phyloP scores from a whole-genome alignment of 2,888 invertebrate species.

The Leptinotarsa tumamoca region DNA sequence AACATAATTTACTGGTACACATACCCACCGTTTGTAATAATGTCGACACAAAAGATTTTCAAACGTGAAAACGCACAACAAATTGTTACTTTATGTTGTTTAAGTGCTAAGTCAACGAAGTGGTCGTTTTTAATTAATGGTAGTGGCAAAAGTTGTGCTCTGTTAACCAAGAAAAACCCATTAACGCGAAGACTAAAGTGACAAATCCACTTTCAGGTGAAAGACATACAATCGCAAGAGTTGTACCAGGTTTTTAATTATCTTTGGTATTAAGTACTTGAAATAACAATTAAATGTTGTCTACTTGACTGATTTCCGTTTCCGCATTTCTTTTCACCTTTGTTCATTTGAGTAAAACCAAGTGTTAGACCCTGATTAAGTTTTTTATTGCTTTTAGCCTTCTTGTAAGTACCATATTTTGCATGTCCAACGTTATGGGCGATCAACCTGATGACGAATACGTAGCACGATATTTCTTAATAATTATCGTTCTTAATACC shows the following conservation, averaged over 20 bases:
- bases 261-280: constrained; percentile 33
- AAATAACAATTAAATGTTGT: constrained; percentile 45
- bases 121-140: constrained; percentile 39
- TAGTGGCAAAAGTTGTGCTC: constrained; percentile 40
- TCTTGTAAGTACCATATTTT: background rate
- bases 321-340: constrained; percentile 50
- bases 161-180: constrained; percentile 48
- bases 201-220: constrained; percentile 49
- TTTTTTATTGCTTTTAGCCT: constrained; percentile 10
- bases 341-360: constrained; percentile 33
- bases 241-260: constrained; percentile 24
- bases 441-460: constrained; percentile 4
- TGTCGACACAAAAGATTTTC: constrained; percentile 1
- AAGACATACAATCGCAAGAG: constrained; percentile 27
- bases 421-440: background rate
- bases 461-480: background rate
- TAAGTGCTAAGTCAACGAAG: constrained; percentile 39
- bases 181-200: constrained; percentile 39
- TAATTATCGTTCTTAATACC: no score
- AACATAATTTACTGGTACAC: background rate
- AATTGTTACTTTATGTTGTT: constrained; percentile 25
- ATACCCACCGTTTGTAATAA: background rate
- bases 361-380: constrained; percentile 30
- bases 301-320: constrained; percentile 47
- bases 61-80: constrained; percentile 6